Evolutionary conservation across 2,888 invertebrate genomes (phyloP).

Genomic region (Lasioglossum calceatum): DNA sequence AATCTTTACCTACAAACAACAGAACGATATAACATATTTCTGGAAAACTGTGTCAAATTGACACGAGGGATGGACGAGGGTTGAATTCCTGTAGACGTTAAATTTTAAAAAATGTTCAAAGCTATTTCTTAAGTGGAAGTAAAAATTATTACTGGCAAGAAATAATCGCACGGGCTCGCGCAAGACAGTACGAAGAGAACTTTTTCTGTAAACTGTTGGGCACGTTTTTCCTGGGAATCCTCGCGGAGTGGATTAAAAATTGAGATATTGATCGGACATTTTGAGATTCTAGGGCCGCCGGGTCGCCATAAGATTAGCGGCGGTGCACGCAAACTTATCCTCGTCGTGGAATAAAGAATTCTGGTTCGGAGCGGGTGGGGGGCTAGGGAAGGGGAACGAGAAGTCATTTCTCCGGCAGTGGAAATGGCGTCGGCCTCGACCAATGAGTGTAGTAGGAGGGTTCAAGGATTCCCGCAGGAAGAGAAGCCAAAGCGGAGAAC

Average conservation of each 20-base stretch:
- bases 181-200: too few species aligned
- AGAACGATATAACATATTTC: too few species aligned
- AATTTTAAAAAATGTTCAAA: neutral
- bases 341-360: slow-evolving; percentile 6
- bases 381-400: neutral
- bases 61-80: too few species aligned
- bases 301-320: neutral
- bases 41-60: too few species aligned
- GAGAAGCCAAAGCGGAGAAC: slow-evolving; percentile 24
- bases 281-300: neutral
- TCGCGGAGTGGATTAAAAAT: neutral
- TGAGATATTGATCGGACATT: neutral
- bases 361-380: neutral
- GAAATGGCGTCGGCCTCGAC: neutral
- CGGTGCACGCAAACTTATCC: neutral
- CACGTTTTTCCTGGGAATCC: neutral
- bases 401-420: neutral
- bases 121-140: neutral
- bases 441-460: neutral
- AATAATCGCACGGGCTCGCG: neutral
- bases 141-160: neutral
- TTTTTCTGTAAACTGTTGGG: neutral
- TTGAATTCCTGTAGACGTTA: neutral
- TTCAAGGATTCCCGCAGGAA: slow-evolving; percentile 19
- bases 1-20: too few species aligned